Base-by-base conservation (phyloP, 2,113 vertebrate species). In the Semnopithecus entellus region DNA sequence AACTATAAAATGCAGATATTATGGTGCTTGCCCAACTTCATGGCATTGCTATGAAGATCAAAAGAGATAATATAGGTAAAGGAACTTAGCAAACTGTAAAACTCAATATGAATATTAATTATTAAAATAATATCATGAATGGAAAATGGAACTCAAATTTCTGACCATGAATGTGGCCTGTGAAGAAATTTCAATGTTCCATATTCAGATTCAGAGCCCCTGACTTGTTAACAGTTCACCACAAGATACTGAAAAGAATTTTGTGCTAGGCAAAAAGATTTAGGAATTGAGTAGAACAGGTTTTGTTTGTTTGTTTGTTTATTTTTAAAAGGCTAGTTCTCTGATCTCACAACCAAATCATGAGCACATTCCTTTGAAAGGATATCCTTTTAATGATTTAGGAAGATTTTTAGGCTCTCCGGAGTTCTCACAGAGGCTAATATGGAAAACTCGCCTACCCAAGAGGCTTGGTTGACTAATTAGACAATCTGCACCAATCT, bases 401-500 rank as follows among this genome's bases (percentile, higher is more conserved):
- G 84, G 85, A 92, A 80, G 25, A 52, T 79, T 86, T 81, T 23
- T 5, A 82, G 88, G 84, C 72, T 55, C 97, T 97, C 68, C 85
- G 45, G 96, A 93, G 97, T 95, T 98, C 95, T 98, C 96, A 83
- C 93, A 88, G 97, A 97, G 96, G 96, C 96, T 95, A 97, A 96
- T 95, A 92, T 68, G 95, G 91, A 97, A 97, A 98, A 98, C 61
- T 90, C 83, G 64, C 96, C 97, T 96, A 98, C 92, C 87, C 79
- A 91, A 98, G 96, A 96, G 96, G 94, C 97, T 98, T 96, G 22
- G 93, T 86, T 97, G 73, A 96, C 91, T 98, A 97, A 97, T 97
- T 98, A 96, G 98, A 97, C 96, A 96, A 95, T 93, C 87, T 97
- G 97, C 88, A 96, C 81, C 92, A 98, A 98, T 97, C 85, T 93